Evolutionary conservation across 2,888 invertebrate species (phyloP).

Genomic region (Hyppa rectilinea): DNA sequence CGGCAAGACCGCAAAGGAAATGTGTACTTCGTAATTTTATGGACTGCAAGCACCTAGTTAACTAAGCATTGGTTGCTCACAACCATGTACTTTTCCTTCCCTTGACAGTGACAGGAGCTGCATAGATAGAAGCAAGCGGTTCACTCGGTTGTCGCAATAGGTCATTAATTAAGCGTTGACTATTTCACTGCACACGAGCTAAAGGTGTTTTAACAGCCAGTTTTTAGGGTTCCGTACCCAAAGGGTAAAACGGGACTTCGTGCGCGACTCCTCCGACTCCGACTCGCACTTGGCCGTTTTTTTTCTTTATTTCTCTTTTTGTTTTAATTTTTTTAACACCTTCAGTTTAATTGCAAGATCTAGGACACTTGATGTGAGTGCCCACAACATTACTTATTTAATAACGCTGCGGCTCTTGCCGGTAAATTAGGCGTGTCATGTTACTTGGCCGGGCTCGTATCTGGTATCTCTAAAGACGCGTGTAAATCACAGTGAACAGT

Average conservation of each 20-base stretch:
- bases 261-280: too few species aligned
- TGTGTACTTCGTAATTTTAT: neutral
- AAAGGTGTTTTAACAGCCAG: constrained; percentile 19
- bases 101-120: neutral
- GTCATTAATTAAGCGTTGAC: neutral
- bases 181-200: constrained; percentile 9
- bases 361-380: constrained; percentile 29
- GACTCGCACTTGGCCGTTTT: too few species aligned
- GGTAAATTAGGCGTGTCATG: constrained; percentile 14
- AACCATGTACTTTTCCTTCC: neutral
- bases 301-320: too few species aligned
- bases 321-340: too few species aligned
- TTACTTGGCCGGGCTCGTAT: constrained; percentile 27
- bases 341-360: constrained; percentile 29
- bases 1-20: neutral
- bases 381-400: constrained; percentile 14
- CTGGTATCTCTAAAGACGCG: constrained; percentile 51
- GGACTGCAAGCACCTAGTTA: neutral
- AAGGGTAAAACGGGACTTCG: too few species aligned
- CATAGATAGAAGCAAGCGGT: neutral
- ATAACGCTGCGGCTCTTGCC: constrained; percentile 24
- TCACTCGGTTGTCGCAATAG: neutral
- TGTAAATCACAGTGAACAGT: constrained; percentile 48
- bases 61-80: neutral
- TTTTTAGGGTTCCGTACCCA: too few species aligned